phyloP scores from a whole-genome alignment of 1,140 invertebrate species.

The Teleopsis dalmanni region DNA sequence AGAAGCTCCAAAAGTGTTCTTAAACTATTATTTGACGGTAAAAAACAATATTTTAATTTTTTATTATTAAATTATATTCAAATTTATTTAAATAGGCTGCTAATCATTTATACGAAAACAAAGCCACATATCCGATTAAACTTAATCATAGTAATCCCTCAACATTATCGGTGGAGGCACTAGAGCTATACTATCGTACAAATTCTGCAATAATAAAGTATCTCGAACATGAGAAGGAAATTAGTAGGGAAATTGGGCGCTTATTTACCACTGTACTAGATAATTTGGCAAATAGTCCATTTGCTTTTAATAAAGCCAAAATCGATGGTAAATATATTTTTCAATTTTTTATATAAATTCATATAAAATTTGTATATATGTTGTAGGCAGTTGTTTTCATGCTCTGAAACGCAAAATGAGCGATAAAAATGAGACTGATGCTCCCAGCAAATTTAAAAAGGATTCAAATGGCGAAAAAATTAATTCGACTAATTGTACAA shows the following conservation, averaged over 20 bases:
- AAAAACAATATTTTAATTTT: not conserved
- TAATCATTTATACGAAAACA: constrained; percentile 66
- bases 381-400: constrained; percentile 10
- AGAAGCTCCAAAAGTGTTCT: constrained; percentile 61
- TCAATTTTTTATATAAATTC: not conserved
- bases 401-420: constrained; percentile 8
- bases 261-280: constrained; percentile 41
- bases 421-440: not conserved
- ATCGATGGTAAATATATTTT: constrained; percentile 26
- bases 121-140: constrained; percentile 76
- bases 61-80: not conserved
- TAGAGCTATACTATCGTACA: constrained; percentile 77
- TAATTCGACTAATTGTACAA: too few species aligned
- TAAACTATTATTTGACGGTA: constrained; percentile 69
- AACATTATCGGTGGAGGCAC: constrained; percentile 76
- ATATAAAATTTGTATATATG: not conserved
- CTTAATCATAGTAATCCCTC: constrained; percentile 79
- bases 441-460: not conserved
- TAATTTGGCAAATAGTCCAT: constrained; percentile 42
- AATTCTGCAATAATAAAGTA: constrained; percentile 81
- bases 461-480: not conserved
- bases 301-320: constrained; percentile 45
- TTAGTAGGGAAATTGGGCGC: constrained; percentile 42
- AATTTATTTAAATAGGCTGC: constrained; percentile 49
- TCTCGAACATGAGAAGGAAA: constrained; percentile 57